Percentiles rank a stretch among this genome's conserved stretches.
phyloP scores from a whole-genome alignment of 92 coral and sea anemone genomes.

The Porites lobata region DNA sequence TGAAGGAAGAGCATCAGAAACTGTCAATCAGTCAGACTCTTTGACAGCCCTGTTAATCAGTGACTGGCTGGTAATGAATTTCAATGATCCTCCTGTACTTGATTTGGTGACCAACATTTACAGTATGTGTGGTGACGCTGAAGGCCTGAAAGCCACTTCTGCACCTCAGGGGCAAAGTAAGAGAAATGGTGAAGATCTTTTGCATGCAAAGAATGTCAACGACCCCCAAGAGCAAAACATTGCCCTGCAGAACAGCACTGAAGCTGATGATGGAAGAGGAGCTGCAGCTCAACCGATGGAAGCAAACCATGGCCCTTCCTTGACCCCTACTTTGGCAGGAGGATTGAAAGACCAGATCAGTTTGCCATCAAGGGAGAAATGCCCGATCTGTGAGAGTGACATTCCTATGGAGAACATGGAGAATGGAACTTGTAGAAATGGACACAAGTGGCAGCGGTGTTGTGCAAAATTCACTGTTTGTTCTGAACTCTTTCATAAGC shows the following conservation, averaged over 20 bases:
- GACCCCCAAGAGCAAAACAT: background rate
- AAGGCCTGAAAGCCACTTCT: slow-evolving; percentile 9
- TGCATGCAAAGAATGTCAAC: background rate
- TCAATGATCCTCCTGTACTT: background rate
- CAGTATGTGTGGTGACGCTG: slow-evolving; percentile 3
- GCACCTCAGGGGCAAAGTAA: background rate
- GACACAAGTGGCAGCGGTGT: slow-evolving; percentile 66
- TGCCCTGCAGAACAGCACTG: background rate
- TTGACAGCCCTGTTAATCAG: slow-evolving; percentile 45
- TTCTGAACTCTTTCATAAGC: slow-evolving; percentile 30
- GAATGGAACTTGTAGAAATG: slow-evolving; percentile 57
- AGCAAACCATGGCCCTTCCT: background rate
- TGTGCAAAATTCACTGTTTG: slow-evolving; percentile 52
- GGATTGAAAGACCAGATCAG: background rate
- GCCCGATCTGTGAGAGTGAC: slow-evolving; percentile 46
- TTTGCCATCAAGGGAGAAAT: slow-evolving; percentile 47
- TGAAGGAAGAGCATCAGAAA: slow-evolving; percentile 17
- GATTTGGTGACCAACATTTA: slow-evolving; percentile 13
- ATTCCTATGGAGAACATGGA: slow-evolving; percentile 43
- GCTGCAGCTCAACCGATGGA: background rate
- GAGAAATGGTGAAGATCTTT: background rate
- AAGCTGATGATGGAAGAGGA: background rate
- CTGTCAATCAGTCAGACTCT: slow-evolving; percentile 29
- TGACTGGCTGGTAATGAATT: slow-evolving; percentile 62
- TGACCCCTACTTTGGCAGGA: background rate